phyloP scores from a whole-genome alignment of 2,797 vertebrate species.

The Acanthornis magna region DNA sequence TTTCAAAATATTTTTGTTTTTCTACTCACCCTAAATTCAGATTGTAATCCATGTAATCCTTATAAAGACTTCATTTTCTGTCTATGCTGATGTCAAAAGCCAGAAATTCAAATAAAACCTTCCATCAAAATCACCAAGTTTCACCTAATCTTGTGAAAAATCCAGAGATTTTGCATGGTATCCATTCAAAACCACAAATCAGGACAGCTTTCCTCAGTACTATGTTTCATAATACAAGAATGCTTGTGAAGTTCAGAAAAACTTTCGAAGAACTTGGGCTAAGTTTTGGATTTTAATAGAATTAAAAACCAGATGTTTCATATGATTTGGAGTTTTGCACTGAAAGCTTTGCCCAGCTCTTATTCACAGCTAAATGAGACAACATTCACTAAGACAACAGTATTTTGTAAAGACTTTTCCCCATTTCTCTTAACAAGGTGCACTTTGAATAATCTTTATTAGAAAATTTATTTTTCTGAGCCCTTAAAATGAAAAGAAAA shows the following conservation, averaged over 20 bases:
- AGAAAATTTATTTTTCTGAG: not conserved
- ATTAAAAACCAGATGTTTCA: conserved; percentile 36
- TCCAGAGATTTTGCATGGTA: not conserved
- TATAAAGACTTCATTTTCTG: not conserved
- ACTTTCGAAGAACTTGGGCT: conserved; percentile 45
- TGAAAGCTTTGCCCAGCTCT: not conserved
- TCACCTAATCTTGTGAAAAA: conserved; percentile 16
- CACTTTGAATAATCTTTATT: not conserved
- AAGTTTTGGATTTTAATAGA: conserved; percentile 21
- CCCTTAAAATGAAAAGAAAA: not conserved
- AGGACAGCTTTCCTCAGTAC: not conserved
- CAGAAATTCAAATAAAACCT: not conserved
- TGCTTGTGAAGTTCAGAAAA: conserved; percentile 27
- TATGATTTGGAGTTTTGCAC: not conserved
- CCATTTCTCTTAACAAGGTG: not conserved
- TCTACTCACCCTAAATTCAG: not conserved
- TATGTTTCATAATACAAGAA: conserved; percentile 28
- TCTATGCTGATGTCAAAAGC: not conserved
- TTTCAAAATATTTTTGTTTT: not conserved
- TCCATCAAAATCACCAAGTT: not conserved
- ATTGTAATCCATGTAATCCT: not conserved
- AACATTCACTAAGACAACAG: not conserved
- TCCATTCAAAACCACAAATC: conserved; percentile 31
- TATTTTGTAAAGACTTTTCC: not conserved
- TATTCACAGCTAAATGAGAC: not conserved